Evolutionary conservation across 2,797 vertebrate genomes (phyloP).

Genomic region (Pitangus sulphuratus): DNA sequence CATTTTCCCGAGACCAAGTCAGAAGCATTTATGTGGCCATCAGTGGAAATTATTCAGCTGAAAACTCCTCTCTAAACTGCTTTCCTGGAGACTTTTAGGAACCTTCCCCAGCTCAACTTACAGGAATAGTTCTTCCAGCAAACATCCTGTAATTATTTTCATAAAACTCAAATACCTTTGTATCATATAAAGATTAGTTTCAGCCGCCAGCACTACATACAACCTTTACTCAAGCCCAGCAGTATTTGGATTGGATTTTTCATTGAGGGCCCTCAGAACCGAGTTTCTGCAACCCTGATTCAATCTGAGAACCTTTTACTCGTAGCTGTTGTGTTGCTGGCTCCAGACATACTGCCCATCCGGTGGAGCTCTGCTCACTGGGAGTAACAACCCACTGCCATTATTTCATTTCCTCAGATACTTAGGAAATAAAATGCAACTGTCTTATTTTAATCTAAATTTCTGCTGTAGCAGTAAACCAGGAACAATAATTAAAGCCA

Average conservation of each 20-base stretch:
- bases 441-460: slow-evolving; percentile 46
- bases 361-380: background rate
- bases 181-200: background rate
- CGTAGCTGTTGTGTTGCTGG: background rate
- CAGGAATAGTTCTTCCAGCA: background rate
- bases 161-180: background rate
- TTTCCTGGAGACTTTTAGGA: background rate
- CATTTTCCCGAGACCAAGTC: background rate
- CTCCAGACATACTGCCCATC: slow-evolving; percentile 6
- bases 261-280: background rate
- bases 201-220: background rate
- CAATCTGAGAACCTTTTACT: background rate
- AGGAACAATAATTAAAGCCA: slow-evolving; percentile 39
- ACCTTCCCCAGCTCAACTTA: background rate
- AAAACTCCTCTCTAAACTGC: background rate
- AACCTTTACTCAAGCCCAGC: background rate
- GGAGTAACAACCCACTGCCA: background rate
- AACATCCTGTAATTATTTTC: background rate
- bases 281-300: background rate
- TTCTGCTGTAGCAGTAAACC: slow-evolving; percentile 34
- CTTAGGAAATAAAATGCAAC: slow-evolving; percentile 41
- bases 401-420: slow-evolving; percentile 43
- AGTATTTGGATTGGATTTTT: background rate
- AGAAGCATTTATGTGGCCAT: background rate
- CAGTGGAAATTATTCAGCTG: background rate